phyloP scores from a whole-genome alignment of 1,140 invertebrate genomes.

The Drosophila nigromelanica region DNA sequence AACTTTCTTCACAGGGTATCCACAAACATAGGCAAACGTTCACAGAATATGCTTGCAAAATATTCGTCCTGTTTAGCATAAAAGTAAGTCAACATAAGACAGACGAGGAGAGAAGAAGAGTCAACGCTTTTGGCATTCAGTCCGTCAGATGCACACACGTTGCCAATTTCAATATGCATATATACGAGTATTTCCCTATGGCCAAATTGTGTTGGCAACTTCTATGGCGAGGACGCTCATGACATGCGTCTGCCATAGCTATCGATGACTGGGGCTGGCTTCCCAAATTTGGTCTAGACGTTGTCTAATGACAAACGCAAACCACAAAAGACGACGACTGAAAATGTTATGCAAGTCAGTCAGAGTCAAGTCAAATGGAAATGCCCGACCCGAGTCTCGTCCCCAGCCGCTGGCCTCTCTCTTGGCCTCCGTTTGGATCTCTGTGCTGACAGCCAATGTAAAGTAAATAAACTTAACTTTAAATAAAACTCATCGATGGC shows the following conservation, averaged over 20 bases:
- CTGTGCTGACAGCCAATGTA: constrained; percentile 48
- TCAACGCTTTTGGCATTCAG: constrained; percentile 47
- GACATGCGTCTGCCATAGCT: constrained; percentile 31
- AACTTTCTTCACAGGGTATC: not conserved
- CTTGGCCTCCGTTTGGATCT: constrained; percentile 14
- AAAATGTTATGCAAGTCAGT: constrained; percentile 72
- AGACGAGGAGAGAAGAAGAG: not conserved
- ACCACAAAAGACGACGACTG: constrained; percentile 61
- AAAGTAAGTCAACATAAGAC: constrained; percentile 39
- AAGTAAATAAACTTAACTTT: constrained; percentile 76
- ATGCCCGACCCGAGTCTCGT: constrained; percentile 20
- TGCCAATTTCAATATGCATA: constrained; percentile 59
- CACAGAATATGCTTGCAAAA: constrained; percentile 26
- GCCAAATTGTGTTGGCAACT: constrained; percentile 64
- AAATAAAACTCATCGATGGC: constrained; percentile 64
- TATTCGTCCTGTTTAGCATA: constrained; percentile 42
- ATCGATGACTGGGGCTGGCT: constrained; percentile 64
- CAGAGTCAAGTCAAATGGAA: constrained; percentile 77
- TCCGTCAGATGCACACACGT: constrained; percentile 46
- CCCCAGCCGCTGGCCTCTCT: not conserved
- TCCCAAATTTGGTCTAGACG: constrained; percentile 67
- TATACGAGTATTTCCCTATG: constrained; percentile 53
- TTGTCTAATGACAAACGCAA: constrained; percentile 77
- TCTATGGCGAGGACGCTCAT: constrained; percentile 14
- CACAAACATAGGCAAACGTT: not conserved